Evolutionary conservation across 2,797 vertebrate species (phyloP), one percentile per base, ranked within the genome.

Genomic region (Argya squamiceps): DNA sequence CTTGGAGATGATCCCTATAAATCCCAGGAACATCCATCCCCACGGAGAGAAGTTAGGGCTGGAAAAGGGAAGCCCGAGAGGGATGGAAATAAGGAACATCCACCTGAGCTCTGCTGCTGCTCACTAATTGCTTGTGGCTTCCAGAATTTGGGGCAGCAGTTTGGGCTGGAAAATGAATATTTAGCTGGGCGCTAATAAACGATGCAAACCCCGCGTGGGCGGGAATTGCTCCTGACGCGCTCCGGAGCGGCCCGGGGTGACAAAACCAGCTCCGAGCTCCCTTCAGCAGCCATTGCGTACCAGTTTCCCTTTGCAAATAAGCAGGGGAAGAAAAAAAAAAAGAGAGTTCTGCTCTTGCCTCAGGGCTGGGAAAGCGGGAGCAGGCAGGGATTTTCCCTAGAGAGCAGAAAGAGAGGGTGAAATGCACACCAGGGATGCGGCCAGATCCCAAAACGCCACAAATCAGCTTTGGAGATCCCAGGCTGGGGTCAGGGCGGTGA

Each of bases 81-180:
- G 86, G 59, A 91, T 69, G 32, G 9, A 71, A 92, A 91, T 2
- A 43, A 21, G 53, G 34, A 81, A 36, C 37, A 37, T n/a, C n/a
- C 84, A 41, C 36, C 67, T 2, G 32, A 70, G 26, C 0, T 0
- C 60, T 32, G 84, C 88, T 58, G n/a, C 37, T 78, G 39, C 78
- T 64, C 4, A 3, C 74, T 91, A 84, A 92, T 93, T 79, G 84
- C 67, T 69, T 52, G 83, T 27, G 89, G 95, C 85, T 95, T 84
- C 46, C 43, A 53, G 75, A 68, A 58, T 50, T 53, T 36, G 74
- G 77, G 84, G 21, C 83, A 75, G 79, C 64, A 90, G 22, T 78
- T 95, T 75, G 84, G 68, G 26, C 93, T 64, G 37, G 65, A 70
- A 92, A 77, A 93, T 89, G 70, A 84, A 84, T 91, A 92, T 95